A percentile compares a stretch with the other conserved stretches of the same genome.
Evolutionary conservation across 2,888 invertebrate genomes (phyloP).

Genomic region (Galeruca laticollis): DNA sequence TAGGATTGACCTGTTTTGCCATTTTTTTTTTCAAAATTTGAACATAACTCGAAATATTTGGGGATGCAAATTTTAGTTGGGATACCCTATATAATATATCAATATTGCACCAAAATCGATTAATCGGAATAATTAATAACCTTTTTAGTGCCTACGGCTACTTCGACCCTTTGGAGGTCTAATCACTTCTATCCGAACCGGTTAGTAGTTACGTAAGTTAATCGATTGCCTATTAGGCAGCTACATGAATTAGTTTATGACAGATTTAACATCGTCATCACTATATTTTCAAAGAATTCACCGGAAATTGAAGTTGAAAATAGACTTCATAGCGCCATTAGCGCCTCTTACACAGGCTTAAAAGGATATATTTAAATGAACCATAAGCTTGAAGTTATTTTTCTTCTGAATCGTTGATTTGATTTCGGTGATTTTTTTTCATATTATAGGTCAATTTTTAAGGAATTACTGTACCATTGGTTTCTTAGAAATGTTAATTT

Average conservation of each 20-base stretch:
- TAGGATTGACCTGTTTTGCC: no score
- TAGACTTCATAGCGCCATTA: not conserved
- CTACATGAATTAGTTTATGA: not conserved
- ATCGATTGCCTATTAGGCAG: constrained; percentile 1
- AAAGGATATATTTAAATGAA: not conserved
- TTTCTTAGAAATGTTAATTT: no score
- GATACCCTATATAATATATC: no score
- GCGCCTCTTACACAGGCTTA: not conserved
- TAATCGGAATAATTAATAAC: not conserved
- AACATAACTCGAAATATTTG: no score
- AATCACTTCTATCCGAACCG: not conserved
- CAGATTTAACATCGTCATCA: constrained; percentile 1
- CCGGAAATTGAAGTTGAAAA: constrained; percentile 1
- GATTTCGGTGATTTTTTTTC: no score
- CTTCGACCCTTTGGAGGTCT: not conserved
- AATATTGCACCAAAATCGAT: not conserved
- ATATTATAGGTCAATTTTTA: no score
- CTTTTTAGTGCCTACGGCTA: not conserved
- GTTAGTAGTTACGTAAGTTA: constrained; percentile 5
- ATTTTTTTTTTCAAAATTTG: no score
- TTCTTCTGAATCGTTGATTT: no score
- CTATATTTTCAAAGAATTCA: not conserved
- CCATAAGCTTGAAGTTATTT: no score
- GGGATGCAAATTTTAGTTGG: no score
- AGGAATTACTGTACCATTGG: no score